Percentiles rank a stretch among this genome's conserved stretches.
phyloP scores from a whole-genome alignment of 2,113 vertebrate species.

The Petrocephalus zakoni region DNA sequence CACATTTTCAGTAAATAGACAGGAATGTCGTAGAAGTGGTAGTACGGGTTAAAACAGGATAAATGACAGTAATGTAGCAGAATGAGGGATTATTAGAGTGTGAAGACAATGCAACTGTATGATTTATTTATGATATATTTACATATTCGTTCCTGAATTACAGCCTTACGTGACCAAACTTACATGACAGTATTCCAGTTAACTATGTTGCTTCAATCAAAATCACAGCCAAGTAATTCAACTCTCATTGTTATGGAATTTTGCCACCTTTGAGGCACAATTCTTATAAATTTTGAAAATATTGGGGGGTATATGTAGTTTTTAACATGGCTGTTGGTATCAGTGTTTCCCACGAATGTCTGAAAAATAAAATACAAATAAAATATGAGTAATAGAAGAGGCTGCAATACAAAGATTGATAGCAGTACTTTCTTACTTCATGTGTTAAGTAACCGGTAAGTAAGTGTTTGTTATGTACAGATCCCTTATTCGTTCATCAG shows the following conservation, averaged over 20 bases:
- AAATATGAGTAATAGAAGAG: neutral
- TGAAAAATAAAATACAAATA: slow-evolving; percentile 46
- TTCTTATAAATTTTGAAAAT: slow-evolving; percentile 77
- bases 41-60: neutral
- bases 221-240: slow-evolving; percentile 86
- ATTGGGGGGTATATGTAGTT: slow-evolving; percentile 86
- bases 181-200: neutral
- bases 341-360: slow-evolving; percentile 76
- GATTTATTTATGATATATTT: slow-evolving; percentile 16
- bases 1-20: neutral
- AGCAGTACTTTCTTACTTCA: neutral
- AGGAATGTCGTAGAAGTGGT: neutral
- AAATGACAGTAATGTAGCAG: neutral
- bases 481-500: neutral
- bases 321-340: slow-evolving; percentile 64
- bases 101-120: neutral
- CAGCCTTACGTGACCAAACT: neutral
- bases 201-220: slow-evolving; percentile 49
- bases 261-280: slow-evolving; percentile 78
- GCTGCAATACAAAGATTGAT: neutral
- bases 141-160: neutral
- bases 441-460: neutral
- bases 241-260: slow-evolving; percentile 77
- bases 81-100: neutral
- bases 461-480: neutral